phyloP scores from a whole-genome alignment of 2,888 invertebrate genomes.

The Tribolium freemani region DNA sequence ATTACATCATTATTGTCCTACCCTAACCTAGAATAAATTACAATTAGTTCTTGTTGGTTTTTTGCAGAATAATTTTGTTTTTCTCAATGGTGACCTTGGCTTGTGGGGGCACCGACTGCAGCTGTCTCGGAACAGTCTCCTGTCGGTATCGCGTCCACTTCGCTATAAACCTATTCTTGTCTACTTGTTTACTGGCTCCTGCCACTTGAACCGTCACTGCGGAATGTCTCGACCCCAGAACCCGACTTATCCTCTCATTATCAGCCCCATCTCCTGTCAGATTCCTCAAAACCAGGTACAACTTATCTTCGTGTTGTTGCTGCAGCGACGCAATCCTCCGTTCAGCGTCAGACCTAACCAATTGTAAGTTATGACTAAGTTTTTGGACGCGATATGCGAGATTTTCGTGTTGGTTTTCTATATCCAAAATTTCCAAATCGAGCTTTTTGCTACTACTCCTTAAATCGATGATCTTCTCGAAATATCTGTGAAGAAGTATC shows the following conservation, averaged over 20 bases:
- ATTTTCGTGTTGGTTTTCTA: constrained; percentile 79
- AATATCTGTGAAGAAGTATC: constrained; percentile 87
- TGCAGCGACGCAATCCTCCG: constrained; percentile 73
- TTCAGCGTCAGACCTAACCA: constrained; percentile 77
- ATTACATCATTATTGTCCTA: constrained; percentile 32
- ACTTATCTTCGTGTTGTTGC: constrained; percentile 76
- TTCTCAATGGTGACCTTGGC: constrained; percentile 87
- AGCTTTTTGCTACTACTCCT: constrained; percentile 70
- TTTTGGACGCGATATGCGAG: constrained; percentile 80
- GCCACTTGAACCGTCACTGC: constrained; percentile 46
- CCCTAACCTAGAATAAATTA: constrained; percentile 54
- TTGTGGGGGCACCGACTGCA: constrained; percentile 74
- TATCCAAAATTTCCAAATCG: constrained; percentile 80
- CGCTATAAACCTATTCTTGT: constrained; percentile 71
- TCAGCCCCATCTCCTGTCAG: constrained; percentile 59
- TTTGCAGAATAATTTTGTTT: constrained; percentile 86
- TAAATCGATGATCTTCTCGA: constrained; percentile 81
- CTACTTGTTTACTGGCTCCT: constrained; percentile 61
- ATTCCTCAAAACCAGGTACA: constrained; percentile 73
- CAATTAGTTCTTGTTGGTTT: constrained; percentile 67
- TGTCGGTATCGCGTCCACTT: constrained; percentile 69
- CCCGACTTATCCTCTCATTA: not conserved
- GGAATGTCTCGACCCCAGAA: constrained; percentile 17
- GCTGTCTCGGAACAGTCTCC: constrained; percentile 71
- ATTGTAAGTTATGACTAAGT: constrained; percentile 77